Evolutionary conservation across 2,888 invertebrate genomes (phyloP).

Genomic region (Tetranychus truncatus): DNA sequence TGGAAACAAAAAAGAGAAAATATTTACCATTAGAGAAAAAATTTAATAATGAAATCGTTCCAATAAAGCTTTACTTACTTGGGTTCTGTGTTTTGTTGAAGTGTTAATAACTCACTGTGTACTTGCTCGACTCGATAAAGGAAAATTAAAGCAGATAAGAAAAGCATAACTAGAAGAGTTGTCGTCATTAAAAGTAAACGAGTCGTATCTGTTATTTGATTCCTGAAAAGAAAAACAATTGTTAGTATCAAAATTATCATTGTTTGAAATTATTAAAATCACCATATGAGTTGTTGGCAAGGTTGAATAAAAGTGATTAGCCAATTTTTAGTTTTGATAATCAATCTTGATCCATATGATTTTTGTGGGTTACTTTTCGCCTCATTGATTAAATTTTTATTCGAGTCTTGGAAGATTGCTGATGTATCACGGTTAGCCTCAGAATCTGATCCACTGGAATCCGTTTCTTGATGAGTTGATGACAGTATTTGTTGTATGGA

Average conservation of each 20-base stretch:
- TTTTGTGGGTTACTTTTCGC: neutral
- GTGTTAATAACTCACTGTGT: neutral
- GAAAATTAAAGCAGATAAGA: neutral
- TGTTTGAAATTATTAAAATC: neutral
- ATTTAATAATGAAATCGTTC: too few relatives aligned
- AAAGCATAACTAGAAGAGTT: neutral
- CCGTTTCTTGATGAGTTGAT: neutral
- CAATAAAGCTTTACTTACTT: neutral
- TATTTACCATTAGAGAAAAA: too few relatives aligned
- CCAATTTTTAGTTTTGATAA: neutral
- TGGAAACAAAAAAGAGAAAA: neutral
- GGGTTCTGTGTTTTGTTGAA: neutral
- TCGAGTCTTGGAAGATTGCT: neutral
- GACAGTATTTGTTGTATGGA: neutral
- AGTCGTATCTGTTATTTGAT: neutral
- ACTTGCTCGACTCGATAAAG: slow-evolving; percentile 6
- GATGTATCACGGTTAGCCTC: neutral
- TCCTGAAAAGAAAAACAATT: neutral
- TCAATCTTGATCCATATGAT: neutral
- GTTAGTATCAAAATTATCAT: neutral
- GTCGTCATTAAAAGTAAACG: neutral
- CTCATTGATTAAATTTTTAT: neutral
- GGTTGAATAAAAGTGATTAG: neutral
- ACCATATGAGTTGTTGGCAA: neutral
- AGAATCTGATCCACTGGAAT: slow-evolving; percentile 9